phyloP scores from a whole-genome alignment of 2,888 invertebrate genomes.

The Gari tellinella region DNA sequence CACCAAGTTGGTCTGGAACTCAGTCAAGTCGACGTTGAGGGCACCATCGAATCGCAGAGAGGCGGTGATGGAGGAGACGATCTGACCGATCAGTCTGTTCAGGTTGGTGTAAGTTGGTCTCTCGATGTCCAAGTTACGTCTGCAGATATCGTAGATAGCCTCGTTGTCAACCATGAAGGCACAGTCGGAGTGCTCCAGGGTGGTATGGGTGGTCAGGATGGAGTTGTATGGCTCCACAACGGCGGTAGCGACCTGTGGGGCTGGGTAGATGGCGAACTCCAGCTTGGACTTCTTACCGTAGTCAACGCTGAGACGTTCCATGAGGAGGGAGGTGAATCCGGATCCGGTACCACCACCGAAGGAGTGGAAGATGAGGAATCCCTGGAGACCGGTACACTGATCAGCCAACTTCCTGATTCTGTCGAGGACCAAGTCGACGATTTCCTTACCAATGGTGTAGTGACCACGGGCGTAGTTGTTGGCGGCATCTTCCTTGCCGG shows the following conservation, averaged over 20 bases:
- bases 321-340: slow-evolving; percentile 82
- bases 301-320: slow-evolving; percentile 80
- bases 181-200: slow-evolving; percentile 80
- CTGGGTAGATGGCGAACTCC: slow-evolving; percentile 89
- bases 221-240: slow-evolving; percentile 99
- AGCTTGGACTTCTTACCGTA: slow-evolving; percentile 82
- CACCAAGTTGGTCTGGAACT: slow-evolving; percentile 85
- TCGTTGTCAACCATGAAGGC: slow-evolving; percentile 96
- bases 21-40: slow-evolving; percentile 87
- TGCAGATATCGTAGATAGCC: slow-evolving; percentile 90
- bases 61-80: slow-evolving; percentile 85
- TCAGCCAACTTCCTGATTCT: slow-evolving; percentile 84
- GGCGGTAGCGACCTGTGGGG: slow-evolving; percentile 87
- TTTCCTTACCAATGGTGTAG: slow-evolving; percentile 95
- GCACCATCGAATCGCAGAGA: slow-evolving; percentile 94
- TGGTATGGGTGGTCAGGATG: slow-evolving; percentile 86
- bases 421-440: slow-evolving; percentile 88
- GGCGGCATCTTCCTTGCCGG: slow-evolving; percentile 98
- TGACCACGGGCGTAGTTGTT: slow-evolving; percentile 99
- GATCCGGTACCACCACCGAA: slow-evolving; percentile 83
- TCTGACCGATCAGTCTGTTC: slow-evolving; percentile 96
- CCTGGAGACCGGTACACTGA: slow-evolving; percentile 82
- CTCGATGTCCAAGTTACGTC: slow-evolving; percentile 92
- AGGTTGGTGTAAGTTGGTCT: slow-evolving; percentile 94
- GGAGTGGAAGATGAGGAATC: slow-evolving; percentile 82